These are phyloP conservation scores for Zaprionus lineosus DNA, from an alignment of 2,888 invertebrate genomes.

Conservation along the genomic window DNA sequence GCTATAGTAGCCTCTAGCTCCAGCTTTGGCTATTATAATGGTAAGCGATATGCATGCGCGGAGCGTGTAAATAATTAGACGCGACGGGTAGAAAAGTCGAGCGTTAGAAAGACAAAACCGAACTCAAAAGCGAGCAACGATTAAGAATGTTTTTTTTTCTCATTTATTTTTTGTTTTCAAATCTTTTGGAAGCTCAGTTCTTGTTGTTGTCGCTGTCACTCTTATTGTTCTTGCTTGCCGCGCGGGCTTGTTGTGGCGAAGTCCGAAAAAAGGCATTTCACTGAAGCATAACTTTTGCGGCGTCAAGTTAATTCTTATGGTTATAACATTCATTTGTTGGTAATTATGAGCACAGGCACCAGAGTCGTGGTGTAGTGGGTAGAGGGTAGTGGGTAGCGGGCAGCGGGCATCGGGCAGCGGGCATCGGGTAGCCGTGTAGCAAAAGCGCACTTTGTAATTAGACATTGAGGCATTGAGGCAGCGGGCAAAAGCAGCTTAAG, in stretches of 20 bases:
- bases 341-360: conserved; percentile 60
- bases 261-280: conserved; percentile 63
- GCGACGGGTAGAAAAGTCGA: conserved; percentile 18
- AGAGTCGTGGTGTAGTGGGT: not conserved
- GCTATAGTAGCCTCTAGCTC: conserved; percentile 19
- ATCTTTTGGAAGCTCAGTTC: conserved; percentile 12
- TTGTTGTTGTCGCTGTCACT: conserved; percentile 3
- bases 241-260: conserved; percentile 16
- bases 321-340: conserved; percentile 73
- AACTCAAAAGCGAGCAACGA: conserved; percentile 44
- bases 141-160: conserved; percentile 47
- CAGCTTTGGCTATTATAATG: conserved; percentile 44
- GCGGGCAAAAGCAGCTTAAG: conserved; percentile 46
- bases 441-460: conserved; percentile 70
- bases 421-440: not conserved
- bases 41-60: conserved; percentile 72
- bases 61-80: conserved; percentile 72
- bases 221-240: conserved; percentile 38
- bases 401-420: conserved; percentile 3
- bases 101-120: conserved; percentile 34
- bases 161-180: conserved; percentile 2
- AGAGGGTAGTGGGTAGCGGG: conserved; percentile 2
- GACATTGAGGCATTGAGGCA: conserved; percentile 60
- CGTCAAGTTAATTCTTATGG: conserved; percentile 71
- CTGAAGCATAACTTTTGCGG: conserved; percentile 72